A percentile compares a stretch with the other conserved stretches of the same genome.
Evolutionary conservation across 2,797 vertebrate species (phyloP).

Genomic region (Trachops cirrhosus): DNA sequence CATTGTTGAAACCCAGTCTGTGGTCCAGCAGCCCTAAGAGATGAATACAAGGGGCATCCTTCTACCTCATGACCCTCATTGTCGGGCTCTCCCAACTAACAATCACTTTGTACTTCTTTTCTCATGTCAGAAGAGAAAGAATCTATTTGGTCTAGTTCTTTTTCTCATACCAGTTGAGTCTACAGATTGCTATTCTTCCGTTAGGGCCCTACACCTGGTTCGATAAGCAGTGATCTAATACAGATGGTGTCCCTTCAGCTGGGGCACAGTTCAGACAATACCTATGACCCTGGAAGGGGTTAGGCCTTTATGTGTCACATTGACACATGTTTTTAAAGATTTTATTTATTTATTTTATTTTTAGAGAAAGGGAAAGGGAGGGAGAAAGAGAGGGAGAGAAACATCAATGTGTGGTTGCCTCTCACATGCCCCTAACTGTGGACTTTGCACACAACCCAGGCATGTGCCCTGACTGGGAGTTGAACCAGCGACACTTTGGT

Average conservation of each 20-base stretch:
- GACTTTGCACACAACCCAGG: too few species aligned
- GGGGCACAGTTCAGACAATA: neutral
- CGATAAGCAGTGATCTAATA: neutral
- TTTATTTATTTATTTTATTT: too few species aligned
- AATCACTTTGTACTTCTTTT: neutral
- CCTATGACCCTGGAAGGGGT: neutral
- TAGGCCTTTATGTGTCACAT: neutral
- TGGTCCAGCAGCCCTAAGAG: neutral
- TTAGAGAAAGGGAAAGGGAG: too few species aligned
- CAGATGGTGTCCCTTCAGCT: neutral
- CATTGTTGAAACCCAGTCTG: too few species aligned
- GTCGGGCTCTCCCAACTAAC: neutral
- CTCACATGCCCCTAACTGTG: too few species aligned
- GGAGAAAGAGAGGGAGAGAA: too few species aligned
- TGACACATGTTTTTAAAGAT: too few species aligned
- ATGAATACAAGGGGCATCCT: neutral
- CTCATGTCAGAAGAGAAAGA: neutral
- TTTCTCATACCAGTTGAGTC: neutral
- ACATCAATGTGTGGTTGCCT: too few species aligned
- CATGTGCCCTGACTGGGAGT: too few species aligned
- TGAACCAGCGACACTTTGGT: too few species aligned
- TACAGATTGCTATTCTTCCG: neutral
- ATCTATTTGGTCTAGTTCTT: neutral
- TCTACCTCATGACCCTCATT: rapidly evolving
- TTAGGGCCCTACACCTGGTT: neutral